phyloP scores from a whole-genome alignment of 2,113 vertebrate genomes.

The Pica pica region DNA sequence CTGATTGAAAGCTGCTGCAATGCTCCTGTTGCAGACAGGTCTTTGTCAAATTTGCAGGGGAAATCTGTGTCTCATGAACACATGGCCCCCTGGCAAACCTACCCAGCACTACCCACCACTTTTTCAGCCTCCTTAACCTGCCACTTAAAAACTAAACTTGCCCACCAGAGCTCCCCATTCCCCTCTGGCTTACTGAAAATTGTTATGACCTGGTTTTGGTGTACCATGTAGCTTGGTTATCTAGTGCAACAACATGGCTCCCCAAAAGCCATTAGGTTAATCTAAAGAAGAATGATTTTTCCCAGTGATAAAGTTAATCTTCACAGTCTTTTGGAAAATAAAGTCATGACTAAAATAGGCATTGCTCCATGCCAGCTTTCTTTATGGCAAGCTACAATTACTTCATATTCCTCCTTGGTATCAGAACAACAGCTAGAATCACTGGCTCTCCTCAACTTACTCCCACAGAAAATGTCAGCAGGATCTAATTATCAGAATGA shows the following conservation, averaged over 20 bases:
- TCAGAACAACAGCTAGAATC: conserved; percentile 11
- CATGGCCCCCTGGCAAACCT: neutral
- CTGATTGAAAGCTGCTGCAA: neutral
- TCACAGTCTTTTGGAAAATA: neutral
- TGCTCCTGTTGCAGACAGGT: neutral
- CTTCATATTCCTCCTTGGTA: neutral
- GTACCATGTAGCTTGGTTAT: neutral
- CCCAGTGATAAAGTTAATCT: neutral
- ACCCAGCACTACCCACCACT: neutral
- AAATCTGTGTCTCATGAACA: neutral
- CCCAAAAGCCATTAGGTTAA: neutral
- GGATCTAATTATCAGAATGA: conserved; percentile 47
- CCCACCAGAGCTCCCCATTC: neutral
- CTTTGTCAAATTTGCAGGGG: neutral
- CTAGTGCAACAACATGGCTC: neutral
- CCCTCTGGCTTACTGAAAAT: neutral
- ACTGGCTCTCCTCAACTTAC: conserved; percentile 5
- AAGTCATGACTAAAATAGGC: neutral
- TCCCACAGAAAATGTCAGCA: conserved; percentile 48
- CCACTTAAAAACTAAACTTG: neutral
- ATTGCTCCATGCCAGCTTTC: neutral
- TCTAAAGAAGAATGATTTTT: neutral
- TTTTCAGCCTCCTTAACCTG: neutral
- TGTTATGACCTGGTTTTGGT: neutral
- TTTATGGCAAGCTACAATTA: conserved; percentile 24